Evolutionary conservation across 35 echinoderm and acorn worm species (phyloP).

Genomic region (Chiridota heheva): DNA sequence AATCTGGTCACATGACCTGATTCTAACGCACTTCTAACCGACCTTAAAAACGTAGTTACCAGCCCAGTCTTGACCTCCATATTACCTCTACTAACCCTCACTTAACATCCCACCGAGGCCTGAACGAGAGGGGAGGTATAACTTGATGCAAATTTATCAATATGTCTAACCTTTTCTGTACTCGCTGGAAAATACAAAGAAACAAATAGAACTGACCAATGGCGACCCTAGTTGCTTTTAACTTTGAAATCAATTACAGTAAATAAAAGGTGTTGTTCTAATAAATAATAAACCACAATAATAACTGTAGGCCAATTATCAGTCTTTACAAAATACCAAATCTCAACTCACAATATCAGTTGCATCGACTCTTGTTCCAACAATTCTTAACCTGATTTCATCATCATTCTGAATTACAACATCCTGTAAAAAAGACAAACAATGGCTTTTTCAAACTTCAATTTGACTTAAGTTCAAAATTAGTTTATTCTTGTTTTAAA

Average conservation of each 20-base stretch:
- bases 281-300: not conserved
- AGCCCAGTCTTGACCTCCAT: no score
- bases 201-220: no score
- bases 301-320: not conserved
- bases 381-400: conserved; percentile 98
- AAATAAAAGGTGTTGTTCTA: not conserved
- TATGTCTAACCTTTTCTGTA: no score
- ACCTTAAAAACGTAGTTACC: no score
- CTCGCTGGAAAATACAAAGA: no score
- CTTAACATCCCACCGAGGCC: no score
- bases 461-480: not conserved
- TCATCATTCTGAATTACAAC: conserved; percentile 97
- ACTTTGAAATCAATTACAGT: not conserved
- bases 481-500: not conserved
- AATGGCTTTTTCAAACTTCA: not conserved
- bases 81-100: no score
- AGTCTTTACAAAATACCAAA: not conserved
- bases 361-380: conserved; percentile 97
- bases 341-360: conserved; percentile 92
- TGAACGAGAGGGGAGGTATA: no score
- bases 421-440: conserved; percentile 61
- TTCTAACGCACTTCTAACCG: no score
- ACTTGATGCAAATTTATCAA: no score
- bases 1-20: no score
- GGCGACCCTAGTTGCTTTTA: not conserved